Evolutionary conservation across 2,113 vertebrate species (phyloP).

Genomic region (Charina bottae): DNA sequence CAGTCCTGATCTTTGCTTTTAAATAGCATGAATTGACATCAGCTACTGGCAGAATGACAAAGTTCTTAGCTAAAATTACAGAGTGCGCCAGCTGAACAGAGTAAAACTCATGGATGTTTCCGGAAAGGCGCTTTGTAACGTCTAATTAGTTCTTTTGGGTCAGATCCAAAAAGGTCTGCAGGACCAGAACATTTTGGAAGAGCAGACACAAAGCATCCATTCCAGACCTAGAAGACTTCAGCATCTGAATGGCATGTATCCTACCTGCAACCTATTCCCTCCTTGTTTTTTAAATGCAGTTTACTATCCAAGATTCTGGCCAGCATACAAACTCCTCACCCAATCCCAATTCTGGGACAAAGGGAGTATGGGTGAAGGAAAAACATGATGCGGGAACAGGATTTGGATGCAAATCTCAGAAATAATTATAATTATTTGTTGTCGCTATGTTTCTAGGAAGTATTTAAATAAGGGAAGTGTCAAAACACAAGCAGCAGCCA

Average conservation of each 20-base stretch:
- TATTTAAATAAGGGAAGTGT: background rate
- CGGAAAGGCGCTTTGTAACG: background rate
- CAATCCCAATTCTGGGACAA: background rate
- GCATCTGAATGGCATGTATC: background rate
- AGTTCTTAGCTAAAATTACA: background rate
- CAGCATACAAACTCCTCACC: background rate
- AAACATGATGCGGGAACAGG: background rate
- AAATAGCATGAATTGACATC: conserved; percentile 6
- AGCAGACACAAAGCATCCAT: background rate
- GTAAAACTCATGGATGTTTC: background rate
- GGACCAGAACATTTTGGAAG: conserved; percentile 4
- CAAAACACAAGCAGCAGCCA: background rate
- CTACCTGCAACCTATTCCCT: background rate
- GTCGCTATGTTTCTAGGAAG: background rate
- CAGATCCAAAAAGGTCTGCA: background rate
- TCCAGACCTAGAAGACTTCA: conserved; percentile 23
- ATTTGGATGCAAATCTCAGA: background rate
- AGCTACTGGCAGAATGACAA: conserved; percentile 25
- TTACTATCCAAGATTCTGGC: background rate
- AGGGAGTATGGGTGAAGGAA: background rate
- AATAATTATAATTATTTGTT: background rate
- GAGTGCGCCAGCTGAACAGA: conserved; percentile 18
- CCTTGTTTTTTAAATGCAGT: background rate
- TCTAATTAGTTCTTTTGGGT: conserved; percentile 45
- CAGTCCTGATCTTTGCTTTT: conserved; percentile 65